Conservation (phyloP, 2,888 invertebrate species). For the Eupeodes latifasciatus region DNA sequence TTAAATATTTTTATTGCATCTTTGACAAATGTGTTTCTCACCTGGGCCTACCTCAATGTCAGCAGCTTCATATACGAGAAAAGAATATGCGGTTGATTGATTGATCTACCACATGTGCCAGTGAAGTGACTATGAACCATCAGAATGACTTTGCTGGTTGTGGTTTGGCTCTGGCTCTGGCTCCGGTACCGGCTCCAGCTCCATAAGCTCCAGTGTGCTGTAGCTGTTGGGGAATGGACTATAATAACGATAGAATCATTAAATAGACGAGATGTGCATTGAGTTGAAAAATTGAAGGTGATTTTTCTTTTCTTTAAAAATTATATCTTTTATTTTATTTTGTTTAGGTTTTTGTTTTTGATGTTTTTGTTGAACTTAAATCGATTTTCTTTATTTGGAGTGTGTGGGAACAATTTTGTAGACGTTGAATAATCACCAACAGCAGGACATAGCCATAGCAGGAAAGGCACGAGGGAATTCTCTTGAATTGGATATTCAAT, state of each 20-base stretch:
- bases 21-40: constrained; percentile 73
- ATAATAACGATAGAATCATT: constrained; percentile 55
- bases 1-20: constrained; percentile 73
- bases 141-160: constrained; percentile 35
- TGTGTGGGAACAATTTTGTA: constrained; percentile 49
- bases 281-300: constrained; percentile 57
- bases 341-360: background rate
- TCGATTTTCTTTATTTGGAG: constrained; percentile 49
- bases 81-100: constrained; percentile 60
- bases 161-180: constrained; percentile 12
- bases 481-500: constrained; percentile 1
- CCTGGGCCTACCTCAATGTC: constrained; percentile 74
- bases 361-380: constrained; percentile 27
- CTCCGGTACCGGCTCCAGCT: constrained; percentile 3
- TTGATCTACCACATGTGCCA: constrained; percentile 64
- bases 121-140: background rate
- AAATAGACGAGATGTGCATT: constrained; percentile 46
- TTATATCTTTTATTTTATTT: constrained; percentile 17
- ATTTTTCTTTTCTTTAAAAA: constrained; percentile 55
- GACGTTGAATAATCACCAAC: constrained; percentile 67
- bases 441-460: constrained; percentile 35
- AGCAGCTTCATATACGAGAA: constrained; percentile 39
- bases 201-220: background rate
- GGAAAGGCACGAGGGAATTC: constrained; percentile 7
- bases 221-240: constrained; percentile 4